Base-by-base conservation (phyloP, 2,888 invertebrate species). In the Limnephilus lunatus region DNA sequence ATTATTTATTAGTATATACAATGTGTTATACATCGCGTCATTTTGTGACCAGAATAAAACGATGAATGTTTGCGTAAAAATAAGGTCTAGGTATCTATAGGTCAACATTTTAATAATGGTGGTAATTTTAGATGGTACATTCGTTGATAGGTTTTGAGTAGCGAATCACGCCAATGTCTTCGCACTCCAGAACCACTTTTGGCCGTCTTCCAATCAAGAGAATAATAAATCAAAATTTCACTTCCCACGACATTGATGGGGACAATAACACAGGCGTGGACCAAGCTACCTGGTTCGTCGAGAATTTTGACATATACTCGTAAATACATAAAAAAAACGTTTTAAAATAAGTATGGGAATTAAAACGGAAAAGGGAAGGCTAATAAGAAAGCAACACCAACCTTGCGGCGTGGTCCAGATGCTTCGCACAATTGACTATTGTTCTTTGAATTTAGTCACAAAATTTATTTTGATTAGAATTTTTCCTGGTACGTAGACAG, bases 191-290 rank as follows among this genome's bases (percentile, higher is more conserved):
- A 30, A 85, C 12, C 31, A 82, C 32, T 53, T 15, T 87, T 87
- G 87, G 87, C 87, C 30, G 7, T 7, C 31, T 15, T 53, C 87
- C 87, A 87, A 87, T 53, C 53, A 68, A 87, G 30, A 87, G 31
- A 87, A 87, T 87, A 68, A 87, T 87, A 87, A 87, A 87, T 87
- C 87, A 87, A n/a, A 68, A 32, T 53, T 87, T 53, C 87, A 87
- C 87, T 68, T 87, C 68, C 32, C 68, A 31, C 7, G 25, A 89
- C 88, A 68, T 80, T 31, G 25, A 89, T 15, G 30, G 32, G n/a
- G 80, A 80, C 39, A 81, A 81, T 31, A 19, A 12, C n/a, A 9
- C 68, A 89, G 80, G 39, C 11, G 68, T 89, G 80, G 88, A 89
- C 39, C 30, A 80, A 82, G 82, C 14, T 30, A 19, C 31, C 1